A percentile compares a stretch with the other conserved stretches of the same genome.
phyloP scores from a whole-genome alignment of 2,797 vertebrate genomes.

The Microhierax caerulescens region DNA sequence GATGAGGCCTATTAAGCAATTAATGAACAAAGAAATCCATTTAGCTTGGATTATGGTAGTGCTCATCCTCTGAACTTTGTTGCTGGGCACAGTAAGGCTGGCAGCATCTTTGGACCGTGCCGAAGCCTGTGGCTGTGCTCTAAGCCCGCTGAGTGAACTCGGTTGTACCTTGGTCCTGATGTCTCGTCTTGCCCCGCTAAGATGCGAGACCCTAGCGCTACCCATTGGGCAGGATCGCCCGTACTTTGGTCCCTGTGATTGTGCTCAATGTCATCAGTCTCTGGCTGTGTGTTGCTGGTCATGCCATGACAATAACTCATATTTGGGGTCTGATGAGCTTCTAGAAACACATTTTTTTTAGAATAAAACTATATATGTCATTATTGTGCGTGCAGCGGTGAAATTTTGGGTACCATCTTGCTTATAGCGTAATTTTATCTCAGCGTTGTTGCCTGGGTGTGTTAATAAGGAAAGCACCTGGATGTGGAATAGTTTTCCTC shows the following conservation, averaged over 20 bases:
- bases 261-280: background rate
- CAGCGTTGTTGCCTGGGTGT: background rate
- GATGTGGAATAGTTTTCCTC: background rate
- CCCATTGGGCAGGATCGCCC: background rate
- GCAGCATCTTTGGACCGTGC: background rate
- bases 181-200: background rate
- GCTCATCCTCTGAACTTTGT: background rate
- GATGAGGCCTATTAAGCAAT: background rate
- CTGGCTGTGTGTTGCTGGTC: background rate
- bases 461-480: background rate
- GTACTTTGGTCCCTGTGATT: background rate
- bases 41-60: background rate
- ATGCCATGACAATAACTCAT: background rate
- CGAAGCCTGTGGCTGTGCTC: background rate
- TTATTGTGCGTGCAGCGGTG: background rate
- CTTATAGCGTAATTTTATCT: background rate
- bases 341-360: background rate
- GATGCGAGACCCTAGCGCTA: background rate
- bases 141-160: background rate
- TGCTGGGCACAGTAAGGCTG: background rate
- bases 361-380: background rate
- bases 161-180: background rate
- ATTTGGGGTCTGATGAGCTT: background rate
- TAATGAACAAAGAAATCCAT: background rate
- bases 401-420: background rate